Conservation (phyloP, 2,888 invertebrate species). For the Oxytorus armatus region DNA sequence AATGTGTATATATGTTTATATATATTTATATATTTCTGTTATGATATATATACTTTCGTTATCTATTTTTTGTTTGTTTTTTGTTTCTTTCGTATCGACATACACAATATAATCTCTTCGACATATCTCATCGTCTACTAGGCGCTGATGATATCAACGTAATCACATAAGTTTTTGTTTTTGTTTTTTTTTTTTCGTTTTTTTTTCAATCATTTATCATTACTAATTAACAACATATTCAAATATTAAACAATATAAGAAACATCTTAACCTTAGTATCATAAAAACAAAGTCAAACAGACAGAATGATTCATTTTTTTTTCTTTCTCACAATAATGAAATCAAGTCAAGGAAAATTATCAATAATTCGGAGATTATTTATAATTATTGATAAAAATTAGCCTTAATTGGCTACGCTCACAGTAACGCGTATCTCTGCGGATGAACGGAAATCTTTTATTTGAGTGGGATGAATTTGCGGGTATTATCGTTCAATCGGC, state of each 20-base stretch:
- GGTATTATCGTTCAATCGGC: slow-evolving; percentile 64
- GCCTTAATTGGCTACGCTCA: slow-evolving; percentile 74
- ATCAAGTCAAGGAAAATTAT: slow-evolving; percentile 80
- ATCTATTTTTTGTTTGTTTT: slow-evolving; percentile 68
- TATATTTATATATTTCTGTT: slow-evolving; percentile 63
- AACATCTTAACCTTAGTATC: slow-evolving; percentile 71
- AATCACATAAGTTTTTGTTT: slow-evolving; percentile 80
- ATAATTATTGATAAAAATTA: slow-evolving; percentile 71
- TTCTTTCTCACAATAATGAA: slow-evolving; percentile 75
- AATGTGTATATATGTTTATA: slow-evolving; percentile 68
- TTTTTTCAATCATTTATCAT: slow-evolving; percentile 68
- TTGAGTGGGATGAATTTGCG: slow-evolving; percentile 71
- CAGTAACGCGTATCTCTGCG: slow-evolving; percentile 71
- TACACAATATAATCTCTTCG: slow-evolving; percentile 80
- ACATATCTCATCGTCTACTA: slow-evolving; percentile 75
- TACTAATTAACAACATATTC: slow-evolving; percentile 79
- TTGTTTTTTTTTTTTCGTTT: too few relatives aligned
- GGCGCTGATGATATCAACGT: slow-evolving; percentile 77
- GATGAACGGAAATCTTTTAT: slow-evolving; percentile 56
- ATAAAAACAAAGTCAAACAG: slow-evolving; percentile 78
- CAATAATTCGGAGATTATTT: slow-evolving; percentile 74
- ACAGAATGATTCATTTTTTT: slow-evolving; percentile 79
- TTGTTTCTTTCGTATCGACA: slow-evolving; percentile 73
- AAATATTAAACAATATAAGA: slow-evolving; percentile 77
- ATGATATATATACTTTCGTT: slow-evolving; percentile 65